Evolutionary conservation across 2,113 vertebrate species (phyloP).

Genomic region (Illadopsis cleaveri): DNA sequence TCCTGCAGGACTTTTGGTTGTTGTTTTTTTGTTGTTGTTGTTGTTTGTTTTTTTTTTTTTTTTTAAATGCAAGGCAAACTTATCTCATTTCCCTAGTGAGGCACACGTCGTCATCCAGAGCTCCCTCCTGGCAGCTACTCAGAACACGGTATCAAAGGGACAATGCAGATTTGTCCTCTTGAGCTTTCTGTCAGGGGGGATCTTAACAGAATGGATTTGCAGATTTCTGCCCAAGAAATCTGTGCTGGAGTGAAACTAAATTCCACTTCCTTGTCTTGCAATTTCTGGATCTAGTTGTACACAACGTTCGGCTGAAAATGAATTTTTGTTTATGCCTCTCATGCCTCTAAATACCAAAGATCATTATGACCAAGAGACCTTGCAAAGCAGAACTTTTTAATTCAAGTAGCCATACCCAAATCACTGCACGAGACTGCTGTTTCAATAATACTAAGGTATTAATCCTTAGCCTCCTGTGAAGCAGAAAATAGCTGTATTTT

Average conservation of each 20-base stretch:
- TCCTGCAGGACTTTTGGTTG: neutral
- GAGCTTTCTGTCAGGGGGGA: neutral
- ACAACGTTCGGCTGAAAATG: neutral
- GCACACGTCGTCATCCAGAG: neutral
- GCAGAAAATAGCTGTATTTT: constrained; percentile 40
- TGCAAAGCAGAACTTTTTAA: neutral
- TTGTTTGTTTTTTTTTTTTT: neutral
- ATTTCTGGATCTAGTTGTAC: neutral
- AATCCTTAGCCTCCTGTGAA: constrained; percentile 4
- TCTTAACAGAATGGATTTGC: neutral
- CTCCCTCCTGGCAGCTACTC: neutral
- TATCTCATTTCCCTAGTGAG: neutral
- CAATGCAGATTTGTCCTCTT: neutral
- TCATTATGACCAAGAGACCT: neutral
- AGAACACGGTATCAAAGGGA: neutral
- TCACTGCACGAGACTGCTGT: neutral
- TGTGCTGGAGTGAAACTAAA: neutral
- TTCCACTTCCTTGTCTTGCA: neutral
- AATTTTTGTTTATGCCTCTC: neutral
- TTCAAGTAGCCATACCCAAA: neutral
- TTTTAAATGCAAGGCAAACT: neutral
- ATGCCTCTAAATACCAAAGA: neutral
- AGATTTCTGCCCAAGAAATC: neutral
- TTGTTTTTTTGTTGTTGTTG: neutral
- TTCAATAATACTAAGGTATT: neutral